Percentiles rank a stretch among this genome's conserved stretches.
Conservation (phyloP, 53 echinoderm and acorn worm genomes). For the Antedon mediterranea region DNA sequence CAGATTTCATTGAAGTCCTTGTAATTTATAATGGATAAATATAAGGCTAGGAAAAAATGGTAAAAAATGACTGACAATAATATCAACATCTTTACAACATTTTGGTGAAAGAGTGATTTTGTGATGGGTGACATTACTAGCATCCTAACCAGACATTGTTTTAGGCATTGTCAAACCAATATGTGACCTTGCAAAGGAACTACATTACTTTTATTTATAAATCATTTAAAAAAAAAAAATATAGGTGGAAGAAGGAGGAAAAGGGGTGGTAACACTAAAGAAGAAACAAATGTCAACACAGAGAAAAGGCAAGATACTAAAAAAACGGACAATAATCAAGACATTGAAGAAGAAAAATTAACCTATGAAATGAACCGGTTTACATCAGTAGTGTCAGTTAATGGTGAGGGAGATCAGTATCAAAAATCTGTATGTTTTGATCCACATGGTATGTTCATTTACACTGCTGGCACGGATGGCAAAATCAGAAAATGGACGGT, state of each 20-base stretch:
- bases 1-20: too few species aligned
- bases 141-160: too few species aligned
- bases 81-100: too few species aligned
- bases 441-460: constrained; percentile 71
- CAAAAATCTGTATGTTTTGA: constrained; percentile 85
- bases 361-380: constrained; percentile 54
- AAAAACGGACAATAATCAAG: neutral
- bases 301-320: neutral
- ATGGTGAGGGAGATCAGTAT: constrained; percentile 46
- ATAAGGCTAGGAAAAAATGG: too few species aligned
- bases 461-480: constrained; percentile 68
- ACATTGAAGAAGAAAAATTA: neutral
- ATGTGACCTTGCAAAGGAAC: too few species aligned
- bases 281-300: neutral
- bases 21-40: too few species aligned
- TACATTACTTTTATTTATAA: too few species aligned
- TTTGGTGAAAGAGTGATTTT: too few species aligned
- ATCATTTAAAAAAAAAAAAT: neutral
- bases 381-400: constrained; percentile 56
- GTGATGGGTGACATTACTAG: too few species aligned
- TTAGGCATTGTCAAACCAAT: too few species aligned
- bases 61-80: too few species aligned
- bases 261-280: neutral
- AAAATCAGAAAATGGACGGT: constrained; percentile 78
- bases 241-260: neutral